These are phyloP conservation scores for Mandrillus leucophaeus DNA, from an alignment of 2,113 vertebrate species.

Conservation along the genomic window DNA sequence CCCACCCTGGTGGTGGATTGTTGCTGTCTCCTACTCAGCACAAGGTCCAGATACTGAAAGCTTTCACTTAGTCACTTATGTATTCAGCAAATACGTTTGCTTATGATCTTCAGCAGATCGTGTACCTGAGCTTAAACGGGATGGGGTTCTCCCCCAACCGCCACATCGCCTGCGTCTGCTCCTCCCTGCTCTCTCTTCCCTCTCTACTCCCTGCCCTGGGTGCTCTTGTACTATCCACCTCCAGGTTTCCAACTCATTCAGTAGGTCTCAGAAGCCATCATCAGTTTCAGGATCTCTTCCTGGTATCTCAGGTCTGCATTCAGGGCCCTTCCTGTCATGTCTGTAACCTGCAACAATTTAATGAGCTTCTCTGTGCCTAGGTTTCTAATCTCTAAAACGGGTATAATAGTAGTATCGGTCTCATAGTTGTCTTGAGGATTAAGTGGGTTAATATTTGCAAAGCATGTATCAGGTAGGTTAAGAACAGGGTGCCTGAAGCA, in stretches of 20 bases:
- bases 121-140: neutral
- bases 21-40: neutral
- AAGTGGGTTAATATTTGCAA: neutral
- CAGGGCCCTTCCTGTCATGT: neutral
- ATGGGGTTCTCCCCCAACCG: neutral
- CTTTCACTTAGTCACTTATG: neutral
- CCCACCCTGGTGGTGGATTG: too few species aligned
- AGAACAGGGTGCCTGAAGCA: neutral
- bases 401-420: neutral
- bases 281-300: neutral
- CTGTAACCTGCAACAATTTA: neutral
- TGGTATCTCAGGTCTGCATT: neutral
- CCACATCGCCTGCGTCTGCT: fast-evolving
- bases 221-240: neutral
- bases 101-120: neutral
- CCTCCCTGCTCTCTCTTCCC: neutral
- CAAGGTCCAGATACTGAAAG: neutral
- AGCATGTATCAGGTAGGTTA: neutral
- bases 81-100: too few species aligned
- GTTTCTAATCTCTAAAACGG: neutral
- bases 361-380: neutral
- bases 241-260: neutral
- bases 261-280: neutral
- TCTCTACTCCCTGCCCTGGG: neutral
- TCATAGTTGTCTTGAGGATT: neutral